A percentile compares a stretch with the other conserved stretches of the same genome.
These are phyloP conservation scores for Aethes cnicana DNA, from an alignment of 2,888 invertebrate species.

Conservation along the genomic window DNA sequence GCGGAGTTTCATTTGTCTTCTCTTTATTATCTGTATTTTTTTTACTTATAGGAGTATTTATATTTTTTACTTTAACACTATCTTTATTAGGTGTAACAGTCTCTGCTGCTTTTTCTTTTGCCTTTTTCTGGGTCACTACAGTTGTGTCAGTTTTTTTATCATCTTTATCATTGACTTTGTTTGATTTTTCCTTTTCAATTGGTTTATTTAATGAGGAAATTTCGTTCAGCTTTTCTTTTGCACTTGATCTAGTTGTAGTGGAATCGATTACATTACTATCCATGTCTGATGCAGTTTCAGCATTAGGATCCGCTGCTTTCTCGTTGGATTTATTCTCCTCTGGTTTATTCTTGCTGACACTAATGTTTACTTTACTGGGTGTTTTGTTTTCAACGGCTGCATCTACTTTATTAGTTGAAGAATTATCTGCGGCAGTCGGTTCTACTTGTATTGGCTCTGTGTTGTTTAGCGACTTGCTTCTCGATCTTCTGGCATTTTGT, in stretches of 20 bases:
- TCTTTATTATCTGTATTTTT: neutral
- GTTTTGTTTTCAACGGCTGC: neutral
- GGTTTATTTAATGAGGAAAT: conserved; percentile 6
- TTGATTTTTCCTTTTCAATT: conserved; percentile 2
- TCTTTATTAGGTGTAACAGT: conserved; percentile 37
- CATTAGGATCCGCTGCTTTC: neutral
- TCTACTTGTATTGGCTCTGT: conserved; percentile 32
- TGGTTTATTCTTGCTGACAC: neutral
- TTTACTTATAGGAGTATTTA: neutral
- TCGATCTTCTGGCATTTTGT: conserved; percentile 51
- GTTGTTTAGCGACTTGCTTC: conserved; percentile 46
- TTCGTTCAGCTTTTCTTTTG: neutral
- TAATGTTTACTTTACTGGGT: neutral
- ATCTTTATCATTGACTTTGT: conserved; percentile 32
- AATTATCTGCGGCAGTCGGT: neutral
- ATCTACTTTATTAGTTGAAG: conserved; percentile 9
- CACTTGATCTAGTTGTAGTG: neutral
- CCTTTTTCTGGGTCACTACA: conserved; percentile 39
- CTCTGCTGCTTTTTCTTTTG: conserved; percentile 34
- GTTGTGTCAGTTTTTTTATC: conserved; percentile 39
- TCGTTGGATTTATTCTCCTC: conserved; percentile 2
- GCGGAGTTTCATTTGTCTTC: conserved; percentile 3
- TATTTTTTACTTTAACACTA: conserved; percentile 38
- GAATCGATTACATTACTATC: conserved; percentile 2
- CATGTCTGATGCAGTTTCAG: neutral